These are phyloP conservation scores for Intellagama lesueurii DNA, from an alignment of 2,797 vertebrate species.

Conservation along the genomic window DNA sequence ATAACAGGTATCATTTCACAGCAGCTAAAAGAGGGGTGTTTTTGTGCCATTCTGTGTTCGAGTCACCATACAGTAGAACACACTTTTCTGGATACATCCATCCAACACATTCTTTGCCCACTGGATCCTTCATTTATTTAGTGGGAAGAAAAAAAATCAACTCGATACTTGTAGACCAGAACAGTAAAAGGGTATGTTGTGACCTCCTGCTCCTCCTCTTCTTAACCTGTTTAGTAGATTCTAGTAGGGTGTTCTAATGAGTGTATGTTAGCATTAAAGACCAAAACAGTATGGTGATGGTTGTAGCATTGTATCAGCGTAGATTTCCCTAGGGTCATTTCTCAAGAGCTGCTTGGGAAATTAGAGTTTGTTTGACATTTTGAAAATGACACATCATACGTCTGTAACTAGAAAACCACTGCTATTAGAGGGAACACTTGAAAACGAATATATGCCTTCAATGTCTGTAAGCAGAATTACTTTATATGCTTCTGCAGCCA, in stretches of 20 bases:
- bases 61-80: not conserved
- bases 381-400: conserved; percentile 54
- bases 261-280: not conserved
- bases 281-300: no score
- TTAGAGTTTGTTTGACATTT: conserved; percentile 45
- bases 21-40: not conserved
- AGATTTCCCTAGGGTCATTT: conserved; percentile 29
- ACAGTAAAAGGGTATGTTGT: no score
- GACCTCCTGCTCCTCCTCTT: no score
- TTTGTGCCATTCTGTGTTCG: not conserved
- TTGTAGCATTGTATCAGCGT: not conserved
- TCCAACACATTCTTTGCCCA: not conserved
- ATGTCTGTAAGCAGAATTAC: not conserved
- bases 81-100: not conserved
- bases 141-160: no score
- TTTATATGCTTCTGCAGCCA: conserved; percentile 39
- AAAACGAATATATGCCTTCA: not conserved
- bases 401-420: conserved; percentile 40
- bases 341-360: conserved; percentile 51
- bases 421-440: conserved; percentile 32
- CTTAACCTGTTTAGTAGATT: not conserved
- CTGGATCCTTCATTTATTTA: not conserved
- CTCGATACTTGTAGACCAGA: no score
- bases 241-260: conserved; percentile 46
- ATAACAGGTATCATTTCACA: not conserved